Base-by-base conservation (phyloP, 2,888 invertebrate genomes). In the Steinernema hermaphroditum region DNA sequence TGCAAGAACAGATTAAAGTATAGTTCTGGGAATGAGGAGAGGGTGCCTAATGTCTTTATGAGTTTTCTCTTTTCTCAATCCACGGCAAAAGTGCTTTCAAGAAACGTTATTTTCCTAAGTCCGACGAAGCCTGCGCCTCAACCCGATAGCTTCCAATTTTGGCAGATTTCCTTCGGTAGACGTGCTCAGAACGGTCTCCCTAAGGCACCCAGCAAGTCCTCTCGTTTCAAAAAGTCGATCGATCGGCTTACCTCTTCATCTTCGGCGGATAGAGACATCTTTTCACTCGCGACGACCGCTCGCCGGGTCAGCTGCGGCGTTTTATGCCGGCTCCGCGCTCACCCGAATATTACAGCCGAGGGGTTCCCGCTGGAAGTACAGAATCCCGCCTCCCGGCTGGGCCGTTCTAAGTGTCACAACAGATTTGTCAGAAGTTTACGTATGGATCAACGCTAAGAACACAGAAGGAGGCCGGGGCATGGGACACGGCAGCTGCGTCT, bases 281-380 rank as follows among this genome's bases (percentile, higher is more conserved):
- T 62, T 16, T 16, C 22, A 14, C 32, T 62, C 29, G 62, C 62
- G 62, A 27, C 62, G 32, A 29, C 62, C 34, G 62, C 62, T 62
- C 62, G 62, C 34, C 62, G 62, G 62, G 62, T 62, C 62, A 62
- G 62, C 62, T 62, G 62, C 62, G 62, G 32, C 32, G 62, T 14
- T 54, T 62, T 62, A 62, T 62, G 62, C 32, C 62, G 22, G 12
- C 24, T 54, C 19, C 8, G 54, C 54, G 6, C 6, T 27, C 62
- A 27, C 14, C 27, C 32, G 29, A 27, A 29, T 29, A 16, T 62
- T 62, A 62, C 62, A 62, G 62, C 62, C 62, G 62, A 29, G 62
- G 62, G 22, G 50, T 22, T 4, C 46, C 54, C 27, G 54, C 54
- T 27, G 16, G 62, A 62, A 62, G 62, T 62, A 62, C 62, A 24